Base-by-base conservation (phyloP, 2,888 invertebrate genomes). In the Eugnorisma glareosa region DNA sequence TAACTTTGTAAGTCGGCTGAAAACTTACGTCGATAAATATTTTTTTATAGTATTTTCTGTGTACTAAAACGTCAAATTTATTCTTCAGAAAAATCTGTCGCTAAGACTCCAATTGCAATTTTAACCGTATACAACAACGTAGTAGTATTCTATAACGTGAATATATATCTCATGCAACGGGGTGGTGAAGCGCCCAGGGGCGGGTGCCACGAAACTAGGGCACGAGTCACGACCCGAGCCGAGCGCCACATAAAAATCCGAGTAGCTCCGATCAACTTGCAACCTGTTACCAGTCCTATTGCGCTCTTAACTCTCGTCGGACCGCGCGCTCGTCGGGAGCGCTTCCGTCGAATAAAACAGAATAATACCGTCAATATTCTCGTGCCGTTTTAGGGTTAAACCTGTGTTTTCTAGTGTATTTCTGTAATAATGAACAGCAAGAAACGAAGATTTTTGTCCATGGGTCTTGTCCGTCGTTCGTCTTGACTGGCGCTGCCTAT, bases 401-500 rank as follows among this genome's bases (percentile, higher is more conserved):
- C 54, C 24, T 67, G 21, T 77, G 77, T 37, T 51, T n/a, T 13
- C 35, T 63, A 66, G 77, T 67, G 71, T 77, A 37, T 28, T 67
- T 67, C n/a, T 77, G 51, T 51, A 51, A 6, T 51, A 24, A 51
- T 10, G 3, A 70, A 70, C 82, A 69, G 75, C 79, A 81, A 74
- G 76, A 79, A 82, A 31, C 66, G 82, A 87, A 88, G 88, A 87
- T 24, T 40, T 54, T 35, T 28, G 35, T 4, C 15, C 0, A 79
- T 87, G 77, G 76, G 87, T 91, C 92, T 88, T 64, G 79, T 88
- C 95, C 94, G 88, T 86, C 94, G 82, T 95, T 95, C 93, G 90
- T 90, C 96, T 94, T 79, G 96, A 95, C 95, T 95, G 89, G 79
- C 90, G 95, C 92, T 85, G 90, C 81, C 57, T 45, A 79, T 80